Conservation (phyloP, 2,113 vertebrate species). For the Emydura subglobosa region DNA sequence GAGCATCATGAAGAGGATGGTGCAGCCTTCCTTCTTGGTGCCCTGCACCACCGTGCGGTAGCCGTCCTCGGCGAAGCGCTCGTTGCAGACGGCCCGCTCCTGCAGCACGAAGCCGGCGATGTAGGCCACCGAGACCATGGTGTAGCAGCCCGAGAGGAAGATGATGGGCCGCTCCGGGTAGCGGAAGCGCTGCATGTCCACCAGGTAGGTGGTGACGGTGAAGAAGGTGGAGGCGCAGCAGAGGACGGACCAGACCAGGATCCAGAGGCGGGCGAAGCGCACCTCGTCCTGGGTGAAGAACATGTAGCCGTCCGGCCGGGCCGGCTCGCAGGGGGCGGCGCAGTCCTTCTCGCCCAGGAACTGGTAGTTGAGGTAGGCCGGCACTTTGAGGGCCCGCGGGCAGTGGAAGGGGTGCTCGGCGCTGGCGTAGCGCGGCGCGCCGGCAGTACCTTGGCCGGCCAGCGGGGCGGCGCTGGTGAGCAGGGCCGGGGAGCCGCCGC, state of each 20-base stretch:
- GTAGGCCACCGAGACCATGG: slow-evolving; percentile 98
- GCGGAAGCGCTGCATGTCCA: slow-evolving; percentile 98
- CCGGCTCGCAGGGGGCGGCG: slow-evolving; percentile 92
- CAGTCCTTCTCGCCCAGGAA: slow-evolving; percentile 94
- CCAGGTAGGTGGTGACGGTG: slow-evolving; percentile 95
- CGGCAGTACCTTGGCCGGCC: slow-evolving; percentile 76
- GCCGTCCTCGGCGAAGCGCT: slow-evolving; percentile 88
- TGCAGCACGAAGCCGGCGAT: slow-evolving; percentile 95
- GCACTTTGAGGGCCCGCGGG: slow-evolving; percentile 89
- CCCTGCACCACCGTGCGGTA: slow-evolving; percentile 96
- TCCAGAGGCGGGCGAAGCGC: slow-evolving; percentile 95
- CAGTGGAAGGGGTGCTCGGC: slow-evolving; percentile 89
- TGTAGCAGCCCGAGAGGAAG: slow-evolving; percentile 97
- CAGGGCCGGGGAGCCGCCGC: slow-evolving; percentile 52
- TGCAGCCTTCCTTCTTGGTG: slow-evolving; percentile 98
- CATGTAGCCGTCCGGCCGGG: slow-evolving; percentile 88
- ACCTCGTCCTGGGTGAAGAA: slow-evolving; percentile 96
- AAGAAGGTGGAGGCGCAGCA: slow-evolving; percentile 97
- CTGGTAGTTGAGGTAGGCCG: slow-evolving; percentile 94
- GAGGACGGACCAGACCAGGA: slow-evolving; percentile 94
- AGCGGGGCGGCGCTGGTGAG: slow-evolving; percentile 85
- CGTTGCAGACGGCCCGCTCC: slow-evolving; percentile 93
- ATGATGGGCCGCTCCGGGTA: slow-evolving; percentile 98
- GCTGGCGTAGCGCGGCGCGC: slow-evolving; percentile 76
- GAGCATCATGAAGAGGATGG: slow-evolving; percentile 99